Base-by-base conservation (phyloP, 2,888 invertebrate species). In the Platycnemis pennipes region DNA sequence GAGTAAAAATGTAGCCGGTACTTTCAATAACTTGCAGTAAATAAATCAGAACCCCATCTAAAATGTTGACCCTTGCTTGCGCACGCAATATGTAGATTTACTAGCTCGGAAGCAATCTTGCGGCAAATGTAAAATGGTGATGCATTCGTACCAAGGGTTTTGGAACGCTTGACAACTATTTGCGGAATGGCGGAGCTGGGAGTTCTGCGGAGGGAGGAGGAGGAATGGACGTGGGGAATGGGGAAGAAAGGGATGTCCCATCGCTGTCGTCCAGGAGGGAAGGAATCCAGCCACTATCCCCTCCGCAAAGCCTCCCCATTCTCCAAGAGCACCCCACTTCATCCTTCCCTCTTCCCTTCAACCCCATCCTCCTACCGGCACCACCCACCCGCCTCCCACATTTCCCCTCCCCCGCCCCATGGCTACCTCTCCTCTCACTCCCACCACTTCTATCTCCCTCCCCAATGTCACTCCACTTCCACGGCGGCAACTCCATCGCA, bases 401-500 rank as follows among this genome's bases (percentile, higher is more conserved):
- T n/a, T n/a, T n/a, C n/a, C n/a, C n/a, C n/a, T n/a, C n/a, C n/a
- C n/a, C n/a, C n/a, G n/a, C n/a, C n/a, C n/a, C n/a, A n/a, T n/a
- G n/a, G n/a, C n/a, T n/a, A 45, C 87, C 44, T 87, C n/a, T n/a
- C n/a, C 37, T 77, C 77, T 77, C n/a, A n/a, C n/a, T n/a, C 77
- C 77, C 2, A 26, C 77, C 77, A n/a, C 77, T 11, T 26, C 22
- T 46, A n/a, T 46, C n/a, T 26, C 31, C 88, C 46, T 26, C n/a
- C 88, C 45, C 88, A 0, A 22, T 91, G 56, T 56, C 63, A 56
- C 91, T 63, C 26, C 77, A 77, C 56, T 56, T 31, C 49, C 53
- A 42, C 16, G 44, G 42, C 63, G 56, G 42, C 42, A 31, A 63
- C 63, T 89, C 89, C 89, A 89, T 89, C 89, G 89, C 89, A 89